Conservation (phyloP, 2,888 invertebrate species). For the Tetramorium bicarinatum region DNA sequence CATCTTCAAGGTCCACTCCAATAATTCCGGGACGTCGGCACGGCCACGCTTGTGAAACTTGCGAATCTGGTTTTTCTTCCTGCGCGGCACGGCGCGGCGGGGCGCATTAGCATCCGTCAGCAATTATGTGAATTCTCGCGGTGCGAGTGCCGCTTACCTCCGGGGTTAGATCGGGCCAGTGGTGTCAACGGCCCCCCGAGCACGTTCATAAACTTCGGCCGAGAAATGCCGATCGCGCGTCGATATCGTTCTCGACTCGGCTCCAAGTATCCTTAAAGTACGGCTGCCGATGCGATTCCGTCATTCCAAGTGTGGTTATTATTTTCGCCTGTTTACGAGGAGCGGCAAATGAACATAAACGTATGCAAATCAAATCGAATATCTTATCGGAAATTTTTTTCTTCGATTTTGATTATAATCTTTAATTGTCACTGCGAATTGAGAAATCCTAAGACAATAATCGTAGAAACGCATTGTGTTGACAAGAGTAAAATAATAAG, state of each 20-base stretch:
- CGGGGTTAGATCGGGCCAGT: conserved; percentile 35
- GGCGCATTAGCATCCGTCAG: conserved; percentile 76
- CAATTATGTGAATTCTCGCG: conserved; percentile 77
- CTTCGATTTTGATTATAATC: neutral
- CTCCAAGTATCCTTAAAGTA: conserved; percentile 50
- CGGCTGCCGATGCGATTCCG: conserved; percentile 46
- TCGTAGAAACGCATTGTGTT: neutral
- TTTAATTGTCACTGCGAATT: conserved; percentile 14
- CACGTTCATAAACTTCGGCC: conserved; percentile 63
- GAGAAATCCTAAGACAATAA: neutral
- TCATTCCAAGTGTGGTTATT: conserved; percentile 24
- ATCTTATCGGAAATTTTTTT: conserved; percentile 29
- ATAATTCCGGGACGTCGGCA: conserved; percentile 34
- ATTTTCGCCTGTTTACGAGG: conserved; percentile 28
- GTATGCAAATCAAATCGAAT: conserved; percentile 47
- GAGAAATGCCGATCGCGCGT: conserved; percentile 54
- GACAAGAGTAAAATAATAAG: neutral
- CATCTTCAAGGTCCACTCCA: conserved; percentile 21
- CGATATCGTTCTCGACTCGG: conserved; percentile 58
- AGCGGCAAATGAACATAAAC: conserved; percentile 33
- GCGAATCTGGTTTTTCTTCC: conserved; percentile 78
- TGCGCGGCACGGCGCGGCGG: conserved; percentile 56
- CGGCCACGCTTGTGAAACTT: conserved; percentile 70
- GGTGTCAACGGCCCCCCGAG: conserved; percentile 68
- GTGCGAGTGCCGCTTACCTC: conserved; percentile 62